phyloP scores from a whole-genome alignment of 2,113 vertebrate species.

The Hippopotamus amphibius region DNA sequence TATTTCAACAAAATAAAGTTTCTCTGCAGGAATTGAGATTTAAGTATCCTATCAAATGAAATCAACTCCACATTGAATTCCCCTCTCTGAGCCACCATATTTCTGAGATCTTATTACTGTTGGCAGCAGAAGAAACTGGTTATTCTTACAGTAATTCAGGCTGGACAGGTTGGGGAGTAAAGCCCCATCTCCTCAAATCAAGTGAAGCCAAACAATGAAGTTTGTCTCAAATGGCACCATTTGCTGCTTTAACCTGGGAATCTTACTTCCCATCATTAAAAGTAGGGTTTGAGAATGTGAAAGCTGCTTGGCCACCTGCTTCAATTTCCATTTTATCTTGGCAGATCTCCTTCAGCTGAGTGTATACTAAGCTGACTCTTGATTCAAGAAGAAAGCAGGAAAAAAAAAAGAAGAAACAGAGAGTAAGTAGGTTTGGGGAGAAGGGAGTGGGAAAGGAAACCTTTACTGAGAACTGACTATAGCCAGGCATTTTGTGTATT shows the following conservation, averaged over 20 bases:
- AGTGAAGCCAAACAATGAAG: background rate
- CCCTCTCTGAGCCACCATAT: background rate
- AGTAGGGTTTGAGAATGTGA: background rate
- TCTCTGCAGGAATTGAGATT: slow-evolving; percentile 48
- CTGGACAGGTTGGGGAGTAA: background rate
- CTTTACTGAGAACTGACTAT: background rate
- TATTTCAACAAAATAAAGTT: slow-evolving; percentile 49
- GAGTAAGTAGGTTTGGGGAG: background rate
- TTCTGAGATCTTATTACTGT: slow-evolving; percentile 55
- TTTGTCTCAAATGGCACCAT: background rate
- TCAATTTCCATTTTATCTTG: background rate
- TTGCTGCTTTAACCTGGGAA: background rate
- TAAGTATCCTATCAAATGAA: slow-evolving; percentile 47
- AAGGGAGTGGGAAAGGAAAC: background rate
- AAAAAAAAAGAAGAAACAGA: background rate
- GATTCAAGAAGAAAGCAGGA: background rate
- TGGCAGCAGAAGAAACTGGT: background rate
- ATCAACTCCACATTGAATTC: slow-evolving; percentile 11
- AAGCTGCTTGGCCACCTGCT: background rate
- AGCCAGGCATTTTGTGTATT: background rate
- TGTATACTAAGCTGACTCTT: background rate
- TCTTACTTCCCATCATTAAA: background rate
- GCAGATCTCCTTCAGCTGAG: background rate
- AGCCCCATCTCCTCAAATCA: background rate
- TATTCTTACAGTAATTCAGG: background rate